phyloP scores from a whole-genome alignment of 2,888 invertebrate species.

The Mythimna lalbum region DNA sequence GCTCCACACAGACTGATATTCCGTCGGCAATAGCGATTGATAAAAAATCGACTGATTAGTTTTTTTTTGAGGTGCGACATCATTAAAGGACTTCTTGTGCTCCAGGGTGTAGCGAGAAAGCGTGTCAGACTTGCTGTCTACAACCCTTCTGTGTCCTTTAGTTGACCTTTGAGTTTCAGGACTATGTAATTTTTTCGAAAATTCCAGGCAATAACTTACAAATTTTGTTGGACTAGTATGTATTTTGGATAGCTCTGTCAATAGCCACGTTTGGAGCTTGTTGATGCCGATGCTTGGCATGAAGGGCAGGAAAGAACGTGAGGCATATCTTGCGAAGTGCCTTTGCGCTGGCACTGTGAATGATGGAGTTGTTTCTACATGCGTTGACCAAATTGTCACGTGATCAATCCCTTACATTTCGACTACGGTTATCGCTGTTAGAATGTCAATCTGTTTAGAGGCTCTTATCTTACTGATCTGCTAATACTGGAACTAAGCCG shows the following conservation, averaged over 20 bases:
- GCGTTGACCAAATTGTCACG: background rate
- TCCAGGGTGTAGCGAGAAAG: too few relatives aligned
- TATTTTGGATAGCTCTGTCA: background rate
- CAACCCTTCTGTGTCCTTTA: too few relatives aligned
- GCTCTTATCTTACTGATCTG: slow-evolving; percentile 45
- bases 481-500: slow-evolving; percentile 3
- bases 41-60: too few relatives aligned
- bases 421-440: background rate
- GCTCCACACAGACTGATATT: background rate
- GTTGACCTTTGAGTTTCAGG: too few relatives aligned
- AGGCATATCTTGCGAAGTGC: background rate
- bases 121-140: too few relatives aligned
- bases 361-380: background rate
- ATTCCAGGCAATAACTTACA: background rate
- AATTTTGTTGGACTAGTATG: background rate
- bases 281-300: background rate
- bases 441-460: background rate
- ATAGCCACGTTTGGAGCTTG: background rate
- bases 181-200: too few relatives aligned
- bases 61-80: too few relatives aligned
- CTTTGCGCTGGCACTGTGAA: background rate
- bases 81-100: too few relatives aligned
- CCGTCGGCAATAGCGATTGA: background rate
- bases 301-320: background rate
- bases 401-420: background rate